Percentiles rank a stretch among this genome's conserved stretches.
Conservation (phyloP, 2,113 vertebrate species). For the Neodon shergylaensis region DNA sequence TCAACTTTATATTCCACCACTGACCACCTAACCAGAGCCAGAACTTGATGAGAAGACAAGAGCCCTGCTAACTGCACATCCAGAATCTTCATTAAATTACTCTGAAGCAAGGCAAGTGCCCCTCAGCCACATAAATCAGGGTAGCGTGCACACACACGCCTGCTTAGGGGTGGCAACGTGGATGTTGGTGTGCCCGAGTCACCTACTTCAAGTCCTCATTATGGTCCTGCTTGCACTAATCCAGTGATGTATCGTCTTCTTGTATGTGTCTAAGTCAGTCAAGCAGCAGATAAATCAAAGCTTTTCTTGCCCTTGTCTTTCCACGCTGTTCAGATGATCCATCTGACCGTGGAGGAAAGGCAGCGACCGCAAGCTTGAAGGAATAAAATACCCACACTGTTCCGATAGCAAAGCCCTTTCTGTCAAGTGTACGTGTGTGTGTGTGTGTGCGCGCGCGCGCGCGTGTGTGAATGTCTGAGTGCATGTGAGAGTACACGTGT, state of each 20-base stretch:
- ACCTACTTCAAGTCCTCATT: conserved; percentile 63
- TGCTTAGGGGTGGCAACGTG: conserved; percentile 36
- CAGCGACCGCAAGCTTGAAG: background rate
- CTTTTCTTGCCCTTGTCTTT: conserved; percentile 67
- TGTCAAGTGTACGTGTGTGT: background rate
- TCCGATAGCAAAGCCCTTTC: background rate
- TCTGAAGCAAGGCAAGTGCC: conserved; percentile 39
- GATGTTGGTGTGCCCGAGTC: conserved; percentile 47
- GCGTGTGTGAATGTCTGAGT: background rate
- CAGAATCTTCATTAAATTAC: conserved; percentile 52
- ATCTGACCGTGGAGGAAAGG: conserved; percentile 54
- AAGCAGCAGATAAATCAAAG: conserved; percentile 75
- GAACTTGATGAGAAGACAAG: conserved; percentile 9
- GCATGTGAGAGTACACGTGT: background rate
- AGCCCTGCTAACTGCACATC: conserved; percentile 37
- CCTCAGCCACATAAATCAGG: conserved; percentile 45
- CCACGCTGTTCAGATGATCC: conserved; percentile 63
- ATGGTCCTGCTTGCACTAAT: conserved; percentile 65
- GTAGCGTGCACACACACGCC: background rate
- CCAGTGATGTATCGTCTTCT: conserved; percentile 59
- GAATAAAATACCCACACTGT: background rate
- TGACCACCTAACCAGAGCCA: background rate
- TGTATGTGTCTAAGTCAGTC: conserved; percentile 69
- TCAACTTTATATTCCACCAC: conserved; percentile 39
- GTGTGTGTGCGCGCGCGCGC: no score